Conservation (phyloP, 2,797 vertebrate genomes). For the Macroramphosus scolopax region DNA sequence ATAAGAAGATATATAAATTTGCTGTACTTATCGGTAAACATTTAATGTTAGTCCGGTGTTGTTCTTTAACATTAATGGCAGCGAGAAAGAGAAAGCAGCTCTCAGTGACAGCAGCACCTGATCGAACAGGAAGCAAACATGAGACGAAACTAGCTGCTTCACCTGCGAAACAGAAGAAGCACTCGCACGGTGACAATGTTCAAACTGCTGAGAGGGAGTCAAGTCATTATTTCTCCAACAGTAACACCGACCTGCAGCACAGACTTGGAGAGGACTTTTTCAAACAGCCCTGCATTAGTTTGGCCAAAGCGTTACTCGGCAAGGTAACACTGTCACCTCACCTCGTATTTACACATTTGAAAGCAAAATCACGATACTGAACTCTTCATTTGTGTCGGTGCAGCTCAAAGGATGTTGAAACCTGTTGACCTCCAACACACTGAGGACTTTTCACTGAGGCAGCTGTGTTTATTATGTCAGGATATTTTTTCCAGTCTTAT, state of each 20-base stretch:
- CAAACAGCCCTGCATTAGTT: slow-evolving; percentile 79
- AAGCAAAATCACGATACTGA: no score
- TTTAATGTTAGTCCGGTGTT: no score
- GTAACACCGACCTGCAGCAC: slow-evolving; percentile 14
- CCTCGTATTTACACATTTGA: no score
- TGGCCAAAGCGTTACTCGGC: slow-evolving; percentile 88
- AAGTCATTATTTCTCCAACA: slow-evolving; percentile 78
- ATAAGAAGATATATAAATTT: no score
- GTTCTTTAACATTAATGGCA: slow-evolving; percentile 54
- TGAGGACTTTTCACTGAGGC: no score
- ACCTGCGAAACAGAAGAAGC: neutral
- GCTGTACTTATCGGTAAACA: no score
- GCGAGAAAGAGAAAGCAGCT: slow-evolving; percentile 65
- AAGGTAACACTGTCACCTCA: slow-evolving; percentile 79
- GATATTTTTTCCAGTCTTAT: no score
- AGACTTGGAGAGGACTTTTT: slow-evolving; percentile 82
- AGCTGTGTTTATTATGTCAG: no score
- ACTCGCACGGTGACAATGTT: neutral
- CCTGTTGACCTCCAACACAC: no score
- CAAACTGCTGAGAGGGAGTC: slow-evolving; percentile 7
- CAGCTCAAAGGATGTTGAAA: no score
- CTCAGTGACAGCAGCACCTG: neutral
- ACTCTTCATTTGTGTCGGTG: no score
- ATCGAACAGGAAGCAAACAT: neutral
- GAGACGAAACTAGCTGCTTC: neutral